Evolutionary conservation across 2,113 vertebrate genomes (phyloP), one percentile per base, ranked within the genome.

Genomic region (Potamarius usumacintae): DNA sequence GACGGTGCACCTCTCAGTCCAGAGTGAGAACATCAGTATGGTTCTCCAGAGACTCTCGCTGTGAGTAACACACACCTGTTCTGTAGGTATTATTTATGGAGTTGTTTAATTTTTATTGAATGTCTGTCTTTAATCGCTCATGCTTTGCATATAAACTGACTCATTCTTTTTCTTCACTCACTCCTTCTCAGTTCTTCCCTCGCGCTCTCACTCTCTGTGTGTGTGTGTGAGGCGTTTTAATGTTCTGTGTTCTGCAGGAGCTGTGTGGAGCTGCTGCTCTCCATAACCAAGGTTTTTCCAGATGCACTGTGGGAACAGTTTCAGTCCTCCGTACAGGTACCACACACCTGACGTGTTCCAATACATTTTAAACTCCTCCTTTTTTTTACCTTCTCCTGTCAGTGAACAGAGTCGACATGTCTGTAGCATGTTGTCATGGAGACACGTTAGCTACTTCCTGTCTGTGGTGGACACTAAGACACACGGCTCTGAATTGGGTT

Each of bases 261-360:
- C 93, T 99, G 97, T 95, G 95, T 97, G 92, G 97, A 99, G 94
- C 96, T 99, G 92, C 91, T 99, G 52, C 92, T 99, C 1, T 98
- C 97, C 80, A 89, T 99, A 87, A 96, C 96, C 89, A 92, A 95
- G 85, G 94, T 96, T n/a, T 89, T 98, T 92, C 96, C 97, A 92
- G 94, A 96, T 92, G 94, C 89, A 85, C 94, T 97, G 42, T 99
- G 98, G 98, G 92, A 95, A 87, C 93, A 96, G 83, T 96, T 99
- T 91, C 96, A 96, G 93, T 93, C 94, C 62, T 96, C 96, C 90
- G 96, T 99, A 55, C 95, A 98, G 97, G 98, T 99, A 93, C 94
- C 1, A 11, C 50, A 25, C 9, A 25, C 74, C 5, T 77, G 50
- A 2, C 5, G n/a, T 62, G 25, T 65, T n/a, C 63, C 65, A 67